Evolutionary conservation across 1,140 invertebrate species (phyloP), one percentile per base, ranked within the genome.

Genomic region (Chymomyza costata): DNA sequence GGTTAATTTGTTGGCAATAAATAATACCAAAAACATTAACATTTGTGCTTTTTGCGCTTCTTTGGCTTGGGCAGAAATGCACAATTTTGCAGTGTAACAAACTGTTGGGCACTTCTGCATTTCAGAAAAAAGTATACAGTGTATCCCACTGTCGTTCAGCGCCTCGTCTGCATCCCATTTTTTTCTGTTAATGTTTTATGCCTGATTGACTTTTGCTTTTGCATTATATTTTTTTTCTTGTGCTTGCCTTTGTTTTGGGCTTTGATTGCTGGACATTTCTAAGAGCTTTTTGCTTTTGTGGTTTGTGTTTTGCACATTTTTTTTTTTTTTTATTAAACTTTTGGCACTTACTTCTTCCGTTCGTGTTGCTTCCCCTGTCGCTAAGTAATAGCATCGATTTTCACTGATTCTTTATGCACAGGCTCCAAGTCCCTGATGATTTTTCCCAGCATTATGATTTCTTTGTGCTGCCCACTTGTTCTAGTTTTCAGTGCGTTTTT

Each of bases 141-240:
- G n/a, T n/a, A n/a, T n/a, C n/a, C n/a, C n/a, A n/a, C n/a, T n/a
- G n/a, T n/a, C n/a, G n/a, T n/a, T n/a, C n/a, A n/a, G n/a, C n/a
- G n/a, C n/a, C n/a, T n/a, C n/a, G n/a, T n/a, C n/a, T n/a, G n/a
- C n/a, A n/a, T n/a, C n/a, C n/a, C n/a, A n/a, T n/a, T n/a, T n/a
- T n/a, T n/a, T n/a, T n/a, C n/a, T n/a, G n/a, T n/a, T 70, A 70
- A 76, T 76, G 71, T 66, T 76, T 70, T 78, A 78, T 70, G 70
- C 71, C 71, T 76, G 70, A 76, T 76, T 76, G 70, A 76, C 45
- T 76, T 76, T 65, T 66, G 62, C 71, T 78, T 76, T 78, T 65
- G 66, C n/a, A n/a, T n/a, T n/a, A n/a, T n/a, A 65, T 68, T 68
- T 62, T 48, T 58, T 31, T 18, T 28, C 25, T 35, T 11, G n/a